A percentile compares a stretch with the other conserved stretches of the same genome.
These are phyloP conservation scores for Pemphigus obesinymphae DNA, from an alignment of 1,140 invertebrate genomes.

Conservation along the genomic window DNA sequence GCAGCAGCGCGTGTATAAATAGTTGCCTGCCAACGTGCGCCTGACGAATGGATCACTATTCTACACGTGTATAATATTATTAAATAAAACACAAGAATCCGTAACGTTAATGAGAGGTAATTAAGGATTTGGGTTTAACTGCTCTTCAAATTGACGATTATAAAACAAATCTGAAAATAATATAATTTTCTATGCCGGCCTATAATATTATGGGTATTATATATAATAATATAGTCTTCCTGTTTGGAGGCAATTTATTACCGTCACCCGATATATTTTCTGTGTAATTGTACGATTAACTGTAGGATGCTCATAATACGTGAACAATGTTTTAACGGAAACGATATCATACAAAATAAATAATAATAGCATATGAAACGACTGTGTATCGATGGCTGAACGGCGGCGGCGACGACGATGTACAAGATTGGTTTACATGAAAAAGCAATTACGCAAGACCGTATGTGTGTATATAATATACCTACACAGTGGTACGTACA, in stretches of 20 bases:
- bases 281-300: background rate
- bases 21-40: slow-evolving; percentile 19
- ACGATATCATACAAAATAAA: slow-evolving; percentile 7
- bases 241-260: background rate
- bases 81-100: background rate
- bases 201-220: too few relatives aligned
- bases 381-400: background rate
- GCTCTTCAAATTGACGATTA: background rate
- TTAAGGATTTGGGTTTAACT: background rate
- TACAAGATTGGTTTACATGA: slow-evolving; percentile 35
- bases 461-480: background rate
- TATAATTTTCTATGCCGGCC: too few relatives aligned
- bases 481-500: background rate
- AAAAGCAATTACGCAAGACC: slow-evolving; percentile 31
- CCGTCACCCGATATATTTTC: background rate
- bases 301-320: too few relatives aligned
- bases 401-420: background rate
- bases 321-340: background rate
- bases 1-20: background rate
- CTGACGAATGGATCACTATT: background rate
- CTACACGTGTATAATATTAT: background rate
- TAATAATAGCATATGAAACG: background rate
- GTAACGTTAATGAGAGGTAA: background rate
- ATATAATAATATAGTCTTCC: background rate
- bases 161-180: background rate